Base-by-base conservation (phyloP, 1,140 invertebrate genomes). In the Goniozus legneri region DNA sequence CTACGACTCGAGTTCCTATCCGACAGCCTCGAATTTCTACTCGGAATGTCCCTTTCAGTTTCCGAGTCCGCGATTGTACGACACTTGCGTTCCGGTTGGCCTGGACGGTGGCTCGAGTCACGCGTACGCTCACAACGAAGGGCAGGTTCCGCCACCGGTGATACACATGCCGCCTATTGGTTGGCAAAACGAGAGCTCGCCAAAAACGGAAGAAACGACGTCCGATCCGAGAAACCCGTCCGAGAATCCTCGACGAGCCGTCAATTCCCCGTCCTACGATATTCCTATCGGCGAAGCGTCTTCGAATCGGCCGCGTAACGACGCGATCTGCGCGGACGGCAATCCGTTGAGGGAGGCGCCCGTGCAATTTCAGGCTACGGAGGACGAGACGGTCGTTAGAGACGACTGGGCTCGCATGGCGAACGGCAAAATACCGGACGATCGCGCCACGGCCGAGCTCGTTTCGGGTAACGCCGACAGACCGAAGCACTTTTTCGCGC, bases 401-500 rank as follows among this genome's bases (percentile, higher is more conserved):
- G 50, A 51, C 7, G 35, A 27, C 3, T 50, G 56, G 50, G n/a
- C n/a, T n/a, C n/a, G n/a, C n/a, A n/a, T n/a, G n/a, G n/a, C n/a
- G n/a, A n/a, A n/a, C n/a, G n/a, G n/a, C n/a, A n/a, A n/a, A n/a
- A n/a, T n/a, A n/a, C n/a, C n/a, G n/a, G n/a, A n/a, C n/a, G n/a
- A n/a, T n/a, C n/a, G n/a, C n/a, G n/a, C n/a, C n/a, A n/a, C n/a
- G 0, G 54, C 44, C 2, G 41, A 46, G n/a, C 14, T 14, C 3
- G 2, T 21, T 2, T 8, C 13, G 19, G 20, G 22, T 1, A 12
- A 15, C 1, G 33, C 18, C 0, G 58, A 54, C 12, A 65, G 58
- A 14, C 65, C 68, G 0, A 75, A 67, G 36, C 74, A 78, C 20
- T 79, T 78, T 38, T 79, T 80, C 39, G 67, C 77, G 0, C 76